Evolutionary conservation across 2,888 invertebrate genomes (phyloP).

Genomic region (Rhamnusium bicolor): DNA sequence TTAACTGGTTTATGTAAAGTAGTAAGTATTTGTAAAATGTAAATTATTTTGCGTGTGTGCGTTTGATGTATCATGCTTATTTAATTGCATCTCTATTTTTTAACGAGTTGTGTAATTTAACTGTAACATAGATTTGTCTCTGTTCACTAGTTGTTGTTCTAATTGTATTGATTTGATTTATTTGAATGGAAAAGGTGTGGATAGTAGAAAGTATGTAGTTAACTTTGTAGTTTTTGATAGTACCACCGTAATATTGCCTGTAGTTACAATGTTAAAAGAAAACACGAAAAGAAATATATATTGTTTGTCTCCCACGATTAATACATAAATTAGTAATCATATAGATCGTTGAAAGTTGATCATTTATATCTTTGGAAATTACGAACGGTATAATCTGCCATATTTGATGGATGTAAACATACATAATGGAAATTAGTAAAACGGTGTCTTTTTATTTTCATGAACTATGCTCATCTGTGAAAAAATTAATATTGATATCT

Average conservation of each 20-base stretch:
- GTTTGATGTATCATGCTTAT: not conserved
- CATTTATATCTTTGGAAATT: not conserved
- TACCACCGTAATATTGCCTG: not conserved
- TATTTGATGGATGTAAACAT: no score
- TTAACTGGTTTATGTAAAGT: not conserved
- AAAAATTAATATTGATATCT: no score
- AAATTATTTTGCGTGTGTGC: constrained; percentile 3
- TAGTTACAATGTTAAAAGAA: not conserved
- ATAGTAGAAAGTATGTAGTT: constrained; percentile 5
- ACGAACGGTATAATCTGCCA: not conserved
- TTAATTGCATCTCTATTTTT: not conserved
- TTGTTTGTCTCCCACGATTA: not conserved
- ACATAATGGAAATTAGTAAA: no score
- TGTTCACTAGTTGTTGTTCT: not conserved
- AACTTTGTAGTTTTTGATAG: not conserved
- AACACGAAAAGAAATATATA: not conserved
- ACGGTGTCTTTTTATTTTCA: no score
- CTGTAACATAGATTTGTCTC: not conserved
- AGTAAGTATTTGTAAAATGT: not conserved
- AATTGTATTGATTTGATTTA: not conserved
- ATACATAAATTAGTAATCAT: not conserved
- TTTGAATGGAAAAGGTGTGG: constrained; percentile 1
- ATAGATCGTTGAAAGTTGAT: not conserved
- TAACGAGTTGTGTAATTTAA: not conserved
- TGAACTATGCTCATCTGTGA: no score